These are phyloP conservation scores for Ciconia nigra DNA, from an alignment of 2,797 vertebrate species.

Conservation along the genomic window DNA sequence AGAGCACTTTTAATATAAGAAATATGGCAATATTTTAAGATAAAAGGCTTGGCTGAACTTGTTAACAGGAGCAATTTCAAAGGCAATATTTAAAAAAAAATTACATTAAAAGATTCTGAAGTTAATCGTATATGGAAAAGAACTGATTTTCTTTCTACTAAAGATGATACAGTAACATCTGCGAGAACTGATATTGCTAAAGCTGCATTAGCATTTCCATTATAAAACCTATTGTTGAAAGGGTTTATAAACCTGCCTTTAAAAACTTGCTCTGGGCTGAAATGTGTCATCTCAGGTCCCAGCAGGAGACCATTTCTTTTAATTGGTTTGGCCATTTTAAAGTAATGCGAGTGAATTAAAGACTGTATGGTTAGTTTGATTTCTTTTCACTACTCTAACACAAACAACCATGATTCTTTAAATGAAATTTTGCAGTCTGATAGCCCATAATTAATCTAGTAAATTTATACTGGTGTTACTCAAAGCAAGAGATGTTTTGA, in stretches of 20 bases:
- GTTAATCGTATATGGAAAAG: not conserved
- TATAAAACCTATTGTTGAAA: constrained; percentile 31
- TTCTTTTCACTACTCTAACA: not conserved
- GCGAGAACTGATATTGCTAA: constrained; percentile 19
- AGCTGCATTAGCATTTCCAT: constrained; percentile 66
- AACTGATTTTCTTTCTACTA: constrained; percentile 16
- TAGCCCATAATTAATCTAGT: not conserved
- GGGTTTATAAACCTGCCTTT: constrained; percentile 42
- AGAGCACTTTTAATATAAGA: not conserved
- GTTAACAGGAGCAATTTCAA: not conserved
- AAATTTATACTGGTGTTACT: not conserved
- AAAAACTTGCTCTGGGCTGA: constrained; percentile 55
- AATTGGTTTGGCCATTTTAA: constrained; percentile 7
- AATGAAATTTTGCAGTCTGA: not conserved
- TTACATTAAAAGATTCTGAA: not conserved
- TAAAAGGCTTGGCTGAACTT: not conserved
- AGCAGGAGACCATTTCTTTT: not conserved
- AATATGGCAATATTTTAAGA: not conserved
- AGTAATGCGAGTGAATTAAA: constrained; percentile 13
- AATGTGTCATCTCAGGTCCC: constrained; percentile 35
- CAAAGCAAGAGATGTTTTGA: not conserved
- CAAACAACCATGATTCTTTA: not conserved
- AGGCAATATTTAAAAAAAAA: not conserved
- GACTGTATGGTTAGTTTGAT: not conserved
- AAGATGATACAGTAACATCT: not conserved